phyloP scores from a whole-genome alignment of 1,140 invertebrate genomes.

The Ceratoteleas bidentatus region DNA sequence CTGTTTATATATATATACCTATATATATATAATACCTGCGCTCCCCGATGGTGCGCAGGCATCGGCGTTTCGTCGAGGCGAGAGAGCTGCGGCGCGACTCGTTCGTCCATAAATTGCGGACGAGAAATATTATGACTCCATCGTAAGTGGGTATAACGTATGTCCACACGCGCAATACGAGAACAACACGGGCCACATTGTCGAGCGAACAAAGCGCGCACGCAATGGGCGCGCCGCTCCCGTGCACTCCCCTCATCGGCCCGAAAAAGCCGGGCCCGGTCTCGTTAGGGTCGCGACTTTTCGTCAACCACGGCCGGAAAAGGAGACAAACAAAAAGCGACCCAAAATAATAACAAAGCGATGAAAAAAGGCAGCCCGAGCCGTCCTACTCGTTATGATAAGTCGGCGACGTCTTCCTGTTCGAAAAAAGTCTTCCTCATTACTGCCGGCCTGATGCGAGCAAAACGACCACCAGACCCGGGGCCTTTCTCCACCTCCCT shows the following conservation, averaged over 20 bases:
- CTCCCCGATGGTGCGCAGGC: too few species aligned
- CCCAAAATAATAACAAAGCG: too few species aligned
- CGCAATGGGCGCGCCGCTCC: conserved; percentile 56
- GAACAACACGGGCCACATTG: conserved; percentile 70
- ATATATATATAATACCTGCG: too few species aligned
- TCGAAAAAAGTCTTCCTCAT: conserved; percentile 44
- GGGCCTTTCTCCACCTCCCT: conserved; percentile 22
- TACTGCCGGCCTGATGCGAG: conserved; percentile 15
- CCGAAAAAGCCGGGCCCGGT: conserved; percentile 24
- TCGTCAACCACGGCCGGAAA: conserved; percentile 15
- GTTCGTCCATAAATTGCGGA: conserved; percentile 64
- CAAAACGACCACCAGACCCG: conserved; percentile 5
- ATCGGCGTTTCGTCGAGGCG: too few species aligned
- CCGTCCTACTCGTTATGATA: conserved; percentile 44
- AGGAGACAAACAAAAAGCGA: conserved; percentile 3
- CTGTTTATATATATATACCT: too few species aligned
- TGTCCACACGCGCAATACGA: conserved; percentile 70
- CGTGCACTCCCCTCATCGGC: conserved; percentile 37
- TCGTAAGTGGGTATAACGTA: conserved; percentile 71
- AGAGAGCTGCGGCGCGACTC: conserved; percentile 9
- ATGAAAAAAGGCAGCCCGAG: too few species aligned
- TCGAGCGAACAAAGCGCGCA: conserved; percentile 72
- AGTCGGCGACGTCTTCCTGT: conserved; percentile 41
- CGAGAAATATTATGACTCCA: conserved; percentile 74
- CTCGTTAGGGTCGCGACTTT: conserved; percentile 45